These are phyloP conservation scores for Tetanocera ferruginea DNA, from an alignment of 2,888 invertebrate species.

Conservation along the genomic window DNA sequence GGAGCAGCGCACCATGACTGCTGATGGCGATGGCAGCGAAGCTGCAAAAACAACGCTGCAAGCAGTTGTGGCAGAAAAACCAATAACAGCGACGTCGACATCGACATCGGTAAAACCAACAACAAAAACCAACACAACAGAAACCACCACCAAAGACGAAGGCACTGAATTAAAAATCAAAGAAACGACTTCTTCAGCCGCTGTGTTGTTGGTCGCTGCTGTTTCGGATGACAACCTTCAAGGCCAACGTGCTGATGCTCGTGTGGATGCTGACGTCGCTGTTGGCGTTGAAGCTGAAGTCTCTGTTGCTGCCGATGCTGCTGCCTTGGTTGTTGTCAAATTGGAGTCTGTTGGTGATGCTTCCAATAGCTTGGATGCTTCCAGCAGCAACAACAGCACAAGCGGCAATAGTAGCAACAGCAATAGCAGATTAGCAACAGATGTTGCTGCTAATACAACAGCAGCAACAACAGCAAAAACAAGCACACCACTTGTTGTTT, in stretches of 20 bases:
- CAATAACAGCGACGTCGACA: neutral
- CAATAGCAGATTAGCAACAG: constrained; percentile 15
- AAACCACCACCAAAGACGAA: constrained; percentile 9
- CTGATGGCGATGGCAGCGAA: neutral
- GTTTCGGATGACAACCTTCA: constrained; percentile 26
- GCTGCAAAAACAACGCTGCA: neutral
- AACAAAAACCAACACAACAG: neutral
- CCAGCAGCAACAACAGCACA: constrained; percentile 44
- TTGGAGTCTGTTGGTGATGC: constrained; percentile 26
- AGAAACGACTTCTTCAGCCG: neutral
- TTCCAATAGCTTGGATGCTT: constrained; percentile 12
- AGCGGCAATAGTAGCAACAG: constrained; percentile 41
- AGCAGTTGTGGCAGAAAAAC: constrained; percentile 10
- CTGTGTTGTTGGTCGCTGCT: neutral
- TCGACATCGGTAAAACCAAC: neutral
- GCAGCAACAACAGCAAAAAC: constrained; percentile 11
- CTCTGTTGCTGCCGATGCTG: constrained; percentile 28
- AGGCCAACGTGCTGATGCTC: constrained; percentile 33
- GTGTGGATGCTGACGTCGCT: neutral
- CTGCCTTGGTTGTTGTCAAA: constrained; percentile 39
- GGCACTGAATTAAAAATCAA: constrained; percentile 7
- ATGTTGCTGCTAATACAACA: neutral
- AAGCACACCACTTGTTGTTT: neutral
- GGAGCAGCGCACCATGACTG: neutral
- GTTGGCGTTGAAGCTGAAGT: constrained; percentile 27